These are phyloP conservation scores for Sebastes dallii DNA, from an alignment of 2,797 vertebrate genomes.

Conservation along the genomic window DNA sequence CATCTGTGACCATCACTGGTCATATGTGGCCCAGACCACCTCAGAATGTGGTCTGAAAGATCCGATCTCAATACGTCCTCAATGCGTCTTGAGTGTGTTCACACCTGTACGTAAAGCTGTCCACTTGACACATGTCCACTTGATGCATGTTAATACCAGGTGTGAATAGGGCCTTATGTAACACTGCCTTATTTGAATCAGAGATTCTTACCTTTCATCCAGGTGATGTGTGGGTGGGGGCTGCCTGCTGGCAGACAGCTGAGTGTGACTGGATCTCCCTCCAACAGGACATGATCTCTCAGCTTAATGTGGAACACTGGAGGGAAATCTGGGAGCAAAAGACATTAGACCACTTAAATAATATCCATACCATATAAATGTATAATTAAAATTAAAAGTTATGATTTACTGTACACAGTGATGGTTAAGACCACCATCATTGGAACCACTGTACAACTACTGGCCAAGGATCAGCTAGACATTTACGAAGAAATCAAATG, in stretches of 20 bases:
- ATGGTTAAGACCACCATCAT: neutral
- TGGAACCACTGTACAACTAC: neutral
- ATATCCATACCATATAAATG: neutral
- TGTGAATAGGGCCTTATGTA: neutral
- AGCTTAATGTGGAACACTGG: slow-evolving; percentile 98
- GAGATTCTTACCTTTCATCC: slow-evolving; percentile 90
- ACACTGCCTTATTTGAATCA: neutral
- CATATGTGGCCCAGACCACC: no score
- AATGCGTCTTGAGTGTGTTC: no score
- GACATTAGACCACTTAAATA: neutral
- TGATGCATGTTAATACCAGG: no score
- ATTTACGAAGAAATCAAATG: neutral
- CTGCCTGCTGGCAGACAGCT: slow-evolving; percentile 96
- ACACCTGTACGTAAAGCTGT: no score
- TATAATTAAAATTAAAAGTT: neutral
- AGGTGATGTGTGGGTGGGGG: slow-evolving; percentile 90
- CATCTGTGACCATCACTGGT: neutral
- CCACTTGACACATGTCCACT: no score
- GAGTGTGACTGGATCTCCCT: slow-evolving; percentile 94
- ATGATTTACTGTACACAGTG: neutral
- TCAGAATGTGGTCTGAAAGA: no score
- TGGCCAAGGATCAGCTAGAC: neutral
- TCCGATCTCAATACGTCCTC: no score
- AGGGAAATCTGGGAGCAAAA: slow-evolving; percentile 88
- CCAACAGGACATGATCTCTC: slow-evolving; percentile 95